Conservation (phyloP, 1,140 invertebrate species). For the Semibalanus balanoides region DNA sequence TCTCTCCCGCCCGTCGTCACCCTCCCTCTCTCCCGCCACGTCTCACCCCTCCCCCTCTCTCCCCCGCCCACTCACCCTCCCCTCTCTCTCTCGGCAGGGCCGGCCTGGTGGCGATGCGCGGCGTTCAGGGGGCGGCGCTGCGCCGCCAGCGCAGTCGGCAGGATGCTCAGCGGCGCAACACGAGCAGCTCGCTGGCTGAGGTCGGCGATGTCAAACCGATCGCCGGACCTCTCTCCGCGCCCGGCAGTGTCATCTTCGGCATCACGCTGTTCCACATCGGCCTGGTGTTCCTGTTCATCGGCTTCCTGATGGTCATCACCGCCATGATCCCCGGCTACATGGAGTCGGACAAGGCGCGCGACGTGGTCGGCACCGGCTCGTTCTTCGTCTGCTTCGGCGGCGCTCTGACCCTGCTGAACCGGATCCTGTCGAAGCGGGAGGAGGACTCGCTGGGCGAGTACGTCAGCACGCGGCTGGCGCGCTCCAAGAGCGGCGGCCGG, state of each 20-base stretch:
- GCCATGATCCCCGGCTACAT: constrained; percentile 63
- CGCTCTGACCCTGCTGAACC: constrained; percentile 61
- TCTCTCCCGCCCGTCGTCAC: too few species aligned
- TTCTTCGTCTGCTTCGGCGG: constrained; percentile 53
- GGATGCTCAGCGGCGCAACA: background rate
- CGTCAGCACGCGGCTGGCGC: constrained; percentile 62
- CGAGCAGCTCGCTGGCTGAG: background rate
- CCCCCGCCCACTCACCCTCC: too few species aligned
- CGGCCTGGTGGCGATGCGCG: background rate
- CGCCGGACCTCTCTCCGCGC: background rate
- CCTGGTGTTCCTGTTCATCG: constrained; percentile 68
- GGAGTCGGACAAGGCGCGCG: constrained; percentile 37
- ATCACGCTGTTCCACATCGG: constrained; percentile 80
- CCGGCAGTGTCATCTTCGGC: constrained; percentile 34
- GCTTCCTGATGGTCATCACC: constrained; percentile 62
- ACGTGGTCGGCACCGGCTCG: constrained; percentile 59
- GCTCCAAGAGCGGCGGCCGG: constrained; percentile 63
- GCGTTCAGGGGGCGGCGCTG: background rate
- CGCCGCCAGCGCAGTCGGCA: background rate
- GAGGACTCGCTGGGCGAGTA: constrained; percentile 70
- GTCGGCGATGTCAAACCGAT: background rate
- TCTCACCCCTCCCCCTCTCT: too few species aligned
- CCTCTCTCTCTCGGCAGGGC: background rate
- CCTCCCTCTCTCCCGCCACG: too few species aligned
- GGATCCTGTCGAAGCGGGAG: constrained; percentile 60